Conservation (phyloP, 1,140 invertebrate genomes). For the Trinorchestia longiramus region DNA sequence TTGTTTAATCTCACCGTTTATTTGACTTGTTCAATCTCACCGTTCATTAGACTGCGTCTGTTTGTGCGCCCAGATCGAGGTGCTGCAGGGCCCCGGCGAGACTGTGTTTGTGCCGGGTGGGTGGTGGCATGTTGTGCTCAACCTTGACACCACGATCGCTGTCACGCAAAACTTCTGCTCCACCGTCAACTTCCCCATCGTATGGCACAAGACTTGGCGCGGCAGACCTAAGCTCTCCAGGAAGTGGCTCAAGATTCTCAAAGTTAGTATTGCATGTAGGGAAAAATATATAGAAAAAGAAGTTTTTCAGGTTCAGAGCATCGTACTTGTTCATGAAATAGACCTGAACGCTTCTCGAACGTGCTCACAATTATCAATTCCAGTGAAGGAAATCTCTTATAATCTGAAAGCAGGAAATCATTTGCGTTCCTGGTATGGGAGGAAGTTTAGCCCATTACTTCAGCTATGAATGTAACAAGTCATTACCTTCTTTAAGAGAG, state of each 20-base stretch:
- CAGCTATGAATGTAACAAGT: not conserved
- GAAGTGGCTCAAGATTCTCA: slow-evolving; percentile 82
- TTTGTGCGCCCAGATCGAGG: slow-evolving; percentile 77
- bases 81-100: slow-evolving; percentile 95
- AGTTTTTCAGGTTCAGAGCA: no score
- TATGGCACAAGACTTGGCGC: slow-evolving; percentile 98
- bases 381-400: not conserved
- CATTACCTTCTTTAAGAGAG: not conserved
- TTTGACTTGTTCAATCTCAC: no score
- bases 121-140: slow-evolving; percentile 99
- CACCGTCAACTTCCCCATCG: slow-evolving; percentile 93
- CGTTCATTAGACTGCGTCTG: not conserved
- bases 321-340: no score
- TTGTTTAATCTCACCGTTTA: no score
- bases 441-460: not conserved
- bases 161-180: slow-evolving; percentile 99
- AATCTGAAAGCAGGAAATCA: not conserved
- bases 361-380: not conserved
- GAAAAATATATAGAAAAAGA: no score
- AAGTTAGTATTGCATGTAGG: no score
- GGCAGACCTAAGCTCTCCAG: slow-evolving; percentile 93
- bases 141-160: slow-evolving; percentile 94
- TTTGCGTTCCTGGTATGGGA: not conserved
- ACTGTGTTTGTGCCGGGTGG: slow-evolving; percentile 98
- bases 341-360: not conserved